A percentile compares a stretch with the other conserved stretches of the same genome.
Conservation (phyloP, 2,113 vertebrate species). For the Oreochromis tanganicae region DNA sequence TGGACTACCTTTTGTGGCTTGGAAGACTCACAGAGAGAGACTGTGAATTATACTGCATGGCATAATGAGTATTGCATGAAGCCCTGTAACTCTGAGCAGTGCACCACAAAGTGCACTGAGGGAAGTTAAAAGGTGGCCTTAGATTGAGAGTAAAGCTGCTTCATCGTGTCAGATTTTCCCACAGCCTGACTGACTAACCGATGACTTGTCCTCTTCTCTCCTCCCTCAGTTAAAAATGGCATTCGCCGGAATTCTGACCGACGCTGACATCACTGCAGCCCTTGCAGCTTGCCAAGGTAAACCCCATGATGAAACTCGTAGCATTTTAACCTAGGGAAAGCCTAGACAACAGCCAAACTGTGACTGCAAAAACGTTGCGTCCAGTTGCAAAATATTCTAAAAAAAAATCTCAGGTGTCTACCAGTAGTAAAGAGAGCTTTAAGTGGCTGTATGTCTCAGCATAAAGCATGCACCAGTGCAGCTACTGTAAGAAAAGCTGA, state of each 20-base stretch:
- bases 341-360: neutral
- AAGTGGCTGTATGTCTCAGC: neutral
- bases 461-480: neutral
- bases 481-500: neutral
- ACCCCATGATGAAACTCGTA: neutral
- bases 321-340: neutral
- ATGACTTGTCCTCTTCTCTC: constrained; percentile 46
- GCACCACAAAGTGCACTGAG: neutral
- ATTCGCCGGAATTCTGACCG: constrained; percentile 69
- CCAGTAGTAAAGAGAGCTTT: neutral
- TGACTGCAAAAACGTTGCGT: neutral
- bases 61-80: neutral
- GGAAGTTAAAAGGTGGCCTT: neutral
- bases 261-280: constrained; percentile 79
- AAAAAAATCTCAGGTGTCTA: too few relatives aligned
- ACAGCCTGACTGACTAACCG: constrained; percentile 10
- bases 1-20: constrained; percentile 53
- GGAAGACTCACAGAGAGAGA: constrained; percentile 37
- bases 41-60: constrained; percentile 11
- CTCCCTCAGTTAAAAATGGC: constrained; percentile 67
- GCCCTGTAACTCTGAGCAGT: neutral
- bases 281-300: constrained; percentile 76
- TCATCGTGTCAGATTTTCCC: neutral
- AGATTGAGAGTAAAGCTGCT: neutral
- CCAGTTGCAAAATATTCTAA: neutral